Evolutionary conservation across 2,113 vertebrate species (phyloP), one percentile per base, ranked within the genome.

Genomic region (Centropus unirufus): DNA sequence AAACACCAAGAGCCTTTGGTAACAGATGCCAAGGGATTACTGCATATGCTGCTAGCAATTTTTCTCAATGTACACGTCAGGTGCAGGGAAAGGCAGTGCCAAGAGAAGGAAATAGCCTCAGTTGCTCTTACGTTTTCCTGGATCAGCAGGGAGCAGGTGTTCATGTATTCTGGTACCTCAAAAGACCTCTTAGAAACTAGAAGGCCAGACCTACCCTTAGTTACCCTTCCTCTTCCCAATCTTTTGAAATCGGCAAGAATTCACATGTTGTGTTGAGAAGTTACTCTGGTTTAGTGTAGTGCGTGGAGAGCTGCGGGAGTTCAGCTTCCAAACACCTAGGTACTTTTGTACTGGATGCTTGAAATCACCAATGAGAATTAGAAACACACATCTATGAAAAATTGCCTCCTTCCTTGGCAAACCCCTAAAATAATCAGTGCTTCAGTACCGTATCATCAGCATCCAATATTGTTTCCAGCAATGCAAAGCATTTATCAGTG

Each of bases 11-110:
- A 44, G 29, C 76, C 80, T 90, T 81, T 68, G 68, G 66, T 79
- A 92, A 95, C 70, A 96, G 87, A 66, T 94, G 92, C 87, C 89
- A 80, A 59, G 15, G 58, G 79, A 94, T 75, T 92, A 84, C 59
- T 59, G 49, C 44, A 70, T 74, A 54, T 32, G 34, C 66, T 92
- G 20, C 57, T 87, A 85, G 83, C 77, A 89, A 59, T 93, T 95
- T 93, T 91, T 93, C 85, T 95, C 74, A 87, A 42, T 57, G 68
- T 57, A 19, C 58, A 66, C 24, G 79, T 83, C 72, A 19, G 51
- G 54, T 69, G 76, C 34, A n/a, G 18, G 42, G 29, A 88, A 92
- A 87, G 21, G 32, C 70, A 74, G 42, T 11, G 26, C 14, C 2
- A 9, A 86, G 34, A 40, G 23, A 51, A 91, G 42, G 23, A 81